These are phyloP conservation scores for Hartigia nigra DNA, from an alignment of 2,888 invertebrate genomes.

Conservation along the genomic window DNA sequence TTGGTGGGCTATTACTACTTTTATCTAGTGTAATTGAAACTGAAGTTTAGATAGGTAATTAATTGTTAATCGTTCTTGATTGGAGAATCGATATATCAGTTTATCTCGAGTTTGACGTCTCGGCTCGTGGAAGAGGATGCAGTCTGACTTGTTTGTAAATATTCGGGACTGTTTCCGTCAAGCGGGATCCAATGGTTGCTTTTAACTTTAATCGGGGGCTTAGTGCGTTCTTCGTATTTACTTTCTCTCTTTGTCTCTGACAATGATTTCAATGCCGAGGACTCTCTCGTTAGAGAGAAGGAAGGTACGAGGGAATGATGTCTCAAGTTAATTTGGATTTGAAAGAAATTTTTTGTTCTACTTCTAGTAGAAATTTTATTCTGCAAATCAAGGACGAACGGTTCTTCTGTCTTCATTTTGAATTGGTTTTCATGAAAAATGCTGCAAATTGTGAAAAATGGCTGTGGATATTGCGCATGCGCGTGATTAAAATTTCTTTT, in stretches of 20 bases:
- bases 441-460: background rate
- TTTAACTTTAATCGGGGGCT: background rate
- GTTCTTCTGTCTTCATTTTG: background rate
- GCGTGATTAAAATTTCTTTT: background rate
- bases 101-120: background rate
- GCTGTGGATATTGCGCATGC: background rate
- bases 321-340: background rate
- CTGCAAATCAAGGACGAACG: background rate
- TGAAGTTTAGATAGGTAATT: background rate
- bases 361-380: background rate
- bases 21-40: background rate
- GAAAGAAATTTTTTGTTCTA: background rate
- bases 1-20: background rate
- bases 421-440: background rate
- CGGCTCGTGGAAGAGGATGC: background rate
- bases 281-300: background rate
- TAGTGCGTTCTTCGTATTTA: background rate
- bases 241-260: background rate
- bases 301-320: background rate
- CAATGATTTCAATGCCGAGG: background rate
- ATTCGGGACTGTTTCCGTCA: background rate
- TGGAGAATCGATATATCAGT: background rate
- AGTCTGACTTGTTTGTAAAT: background rate
- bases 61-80: background rate
- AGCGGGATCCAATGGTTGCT: background rate